A percentile compares a stretch with the other conserved stretches of the same genome.
Evolutionary conservation across 2,888 invertebrate species (phyloP).

Genomic region (Aleiodes alternator): DNA sequence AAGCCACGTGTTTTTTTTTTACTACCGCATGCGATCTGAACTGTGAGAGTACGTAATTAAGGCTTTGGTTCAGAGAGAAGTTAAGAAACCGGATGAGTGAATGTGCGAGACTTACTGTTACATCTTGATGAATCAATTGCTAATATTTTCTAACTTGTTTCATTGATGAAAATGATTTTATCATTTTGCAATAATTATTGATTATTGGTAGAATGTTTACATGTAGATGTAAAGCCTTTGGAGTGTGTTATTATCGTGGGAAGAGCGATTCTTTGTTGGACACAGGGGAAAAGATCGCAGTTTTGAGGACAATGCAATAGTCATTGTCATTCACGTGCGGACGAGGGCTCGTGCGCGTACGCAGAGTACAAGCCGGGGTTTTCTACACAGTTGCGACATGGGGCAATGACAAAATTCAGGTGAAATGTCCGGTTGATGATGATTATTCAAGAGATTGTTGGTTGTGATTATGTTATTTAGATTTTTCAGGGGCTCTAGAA

Average conservation of each 20-base stretch:
- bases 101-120: constrained; percentile 3
- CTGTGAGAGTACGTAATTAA: constrained; percentile 4
- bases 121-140: constrained; percentile 20
- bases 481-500: too few relatives aligned
- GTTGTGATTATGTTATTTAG: background rate
- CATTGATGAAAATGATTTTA: constrained; percentile 1
- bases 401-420: background rate
- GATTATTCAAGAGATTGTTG: background rate
- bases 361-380: background rate
- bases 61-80: background rate
- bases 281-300: background rate
- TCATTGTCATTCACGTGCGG: constrained; percentile 3
- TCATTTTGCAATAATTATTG: background rate
- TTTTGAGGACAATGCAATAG: too few relatives aligned
- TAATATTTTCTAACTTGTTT: background rate
- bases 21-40: constrained; percentile 21
- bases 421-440: background rate
- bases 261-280: background rate
- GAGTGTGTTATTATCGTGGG: background rate
- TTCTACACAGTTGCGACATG: background rate
- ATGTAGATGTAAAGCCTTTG: background rate
- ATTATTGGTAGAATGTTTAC: background rate
- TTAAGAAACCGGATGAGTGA: constrained; percentile 35
- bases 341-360: background rate
- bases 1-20: constrained; percentile 24